Base-by-base conservation (phyloP, 2,888 invertebrate species). In the Venustoraphidia nigricollis region DNA sequence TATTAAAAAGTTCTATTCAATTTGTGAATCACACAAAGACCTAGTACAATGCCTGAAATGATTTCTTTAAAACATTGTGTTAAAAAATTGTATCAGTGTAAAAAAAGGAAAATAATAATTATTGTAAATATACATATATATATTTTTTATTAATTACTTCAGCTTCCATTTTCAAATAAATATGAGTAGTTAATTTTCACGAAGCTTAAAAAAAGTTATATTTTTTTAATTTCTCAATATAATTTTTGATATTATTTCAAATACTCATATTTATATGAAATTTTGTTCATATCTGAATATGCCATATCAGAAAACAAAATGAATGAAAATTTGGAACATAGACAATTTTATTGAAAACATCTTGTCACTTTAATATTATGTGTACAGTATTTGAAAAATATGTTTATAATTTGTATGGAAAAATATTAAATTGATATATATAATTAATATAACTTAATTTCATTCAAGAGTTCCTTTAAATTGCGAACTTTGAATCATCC, bases 351-450 rank as follows among this genome's bases (percentile, higher is more conserved):
- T 38, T 38, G 45, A 45, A 34, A 42, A 34, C 42, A 38, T 34
- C 37, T 38, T 42, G 43, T 47, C 47, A 47, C 47, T 47, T 42
- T 45, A 60, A 60, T 62, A 63, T 58, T 66, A 66, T 65, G 66
- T 81, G 81, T 81, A 82, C 81, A 82, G 81, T 81, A 81, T 81
- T 82, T 81, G 80, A 81, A 78, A 72, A 64, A 71, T 78, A 80
- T 78, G 81, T 81, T 81, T 73, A 81, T 81, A 81, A 81, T 81
- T 81, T 81, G 81, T 81, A 81, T 81, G 80, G 79, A 81, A 81
- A 78, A 27, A 27, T 27, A 27, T 27, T 27, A 27, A 27, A 27
- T 27, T 27, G 27, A 27, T 27, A 27, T 27, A 27, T 27, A 27
- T 27, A 27, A 17, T 17, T 17, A 27, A 27, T 27, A 27, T 27